Base-by-base conservation (phyloP, 2,888 invertebrate species). In the Pseudococcus jackbeardsleyi region DNA sequence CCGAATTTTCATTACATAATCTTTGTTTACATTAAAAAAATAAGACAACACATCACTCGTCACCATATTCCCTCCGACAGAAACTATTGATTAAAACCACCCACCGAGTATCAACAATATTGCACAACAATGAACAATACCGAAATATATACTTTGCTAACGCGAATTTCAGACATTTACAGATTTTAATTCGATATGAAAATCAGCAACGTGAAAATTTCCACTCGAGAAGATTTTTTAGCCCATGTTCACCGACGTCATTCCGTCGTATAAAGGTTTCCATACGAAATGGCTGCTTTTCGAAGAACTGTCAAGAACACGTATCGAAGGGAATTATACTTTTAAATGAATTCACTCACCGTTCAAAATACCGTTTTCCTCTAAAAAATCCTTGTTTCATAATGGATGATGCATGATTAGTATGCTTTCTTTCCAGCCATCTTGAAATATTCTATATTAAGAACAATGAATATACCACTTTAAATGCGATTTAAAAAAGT, bases 361-460 rank as follows among this genome's bases (percentile, higher is more conserved):
- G 88, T 88, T 88, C 88, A 77, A 85, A 85, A 88, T 88, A n/a
- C 68, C 88, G 88, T 88, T 84, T 88, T 88, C 85, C 88, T 68
- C 15, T 88, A 15, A 50, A 54, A 15, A 85, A 88, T 88, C 54
- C 85, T 85, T 85, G 48, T 85, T 85, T 88, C 88, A 88, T 88
- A 88, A 88, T 88, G 88, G 72, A 72, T 42, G 42, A 9, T 50
- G 85, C 88, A 88, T 77, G 79, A 88, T 82, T 88, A 87, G 19
- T 79, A 59, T 77, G 54, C 59, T 88, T 88, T 88, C 88, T 79
- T 88, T 88, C 88, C 88, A 88, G 88, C 88, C 88, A 88, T 88
- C 88, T 79, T 88, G 88, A 87, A 87, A 87, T 87, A 87, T 88
- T 50, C 88, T 88, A 88, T 88, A 88, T 59, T 88, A 88, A 88